These are phyloP conservation scores for Platycheirus albimanus DNA, from an alignment of 2,888 invertebrate species.

Conservation along the genomic window DNA sequence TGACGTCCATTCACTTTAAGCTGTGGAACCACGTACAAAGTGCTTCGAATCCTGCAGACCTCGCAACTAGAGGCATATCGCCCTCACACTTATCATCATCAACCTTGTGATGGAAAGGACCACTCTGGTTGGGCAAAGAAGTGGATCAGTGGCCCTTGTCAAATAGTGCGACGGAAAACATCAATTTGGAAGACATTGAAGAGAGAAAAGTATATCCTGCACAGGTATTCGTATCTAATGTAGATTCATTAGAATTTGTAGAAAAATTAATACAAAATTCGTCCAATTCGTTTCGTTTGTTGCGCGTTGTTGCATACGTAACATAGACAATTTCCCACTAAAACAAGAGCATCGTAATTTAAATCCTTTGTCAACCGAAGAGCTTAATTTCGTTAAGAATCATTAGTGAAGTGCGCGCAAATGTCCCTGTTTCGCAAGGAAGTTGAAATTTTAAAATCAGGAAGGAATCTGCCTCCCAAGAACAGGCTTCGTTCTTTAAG, in stretches of 20 bases:
- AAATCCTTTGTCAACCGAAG: conserved; percentile 6
- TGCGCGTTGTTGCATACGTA: background rate
- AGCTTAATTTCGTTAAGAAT: background rate
- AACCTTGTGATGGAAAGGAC: background rate
- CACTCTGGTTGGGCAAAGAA: background rate
- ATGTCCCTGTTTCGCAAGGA: conserved; percentile 2
- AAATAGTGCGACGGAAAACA: background rate
- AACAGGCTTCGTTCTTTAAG: background rate
- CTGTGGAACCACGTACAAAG: conserved; percentile 8
- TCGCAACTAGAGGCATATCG: conserved; percentile 1
- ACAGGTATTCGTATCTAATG: conserved; percentile 14
- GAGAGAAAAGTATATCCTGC: conserved; percentile 13
- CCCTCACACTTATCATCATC: background rate
- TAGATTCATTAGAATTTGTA: background rate
- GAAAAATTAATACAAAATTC: background rate
- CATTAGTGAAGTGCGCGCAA: conserved; percentile 12
- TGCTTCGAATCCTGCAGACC: conserved; percentile 20
- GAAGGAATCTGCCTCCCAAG: background rate
- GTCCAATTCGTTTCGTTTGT: background rate
- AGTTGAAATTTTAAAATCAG: conserved; percentile 4
- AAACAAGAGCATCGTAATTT: background rate
- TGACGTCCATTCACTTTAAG: background rate
- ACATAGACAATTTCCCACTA: background rate
- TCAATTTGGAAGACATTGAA: background rate
- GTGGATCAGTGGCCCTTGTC: background rate